phyloP scores from a whole-genome alignment of 2,888 invertebrate genomes.

The Ichneumon xanthorius region DNA sequence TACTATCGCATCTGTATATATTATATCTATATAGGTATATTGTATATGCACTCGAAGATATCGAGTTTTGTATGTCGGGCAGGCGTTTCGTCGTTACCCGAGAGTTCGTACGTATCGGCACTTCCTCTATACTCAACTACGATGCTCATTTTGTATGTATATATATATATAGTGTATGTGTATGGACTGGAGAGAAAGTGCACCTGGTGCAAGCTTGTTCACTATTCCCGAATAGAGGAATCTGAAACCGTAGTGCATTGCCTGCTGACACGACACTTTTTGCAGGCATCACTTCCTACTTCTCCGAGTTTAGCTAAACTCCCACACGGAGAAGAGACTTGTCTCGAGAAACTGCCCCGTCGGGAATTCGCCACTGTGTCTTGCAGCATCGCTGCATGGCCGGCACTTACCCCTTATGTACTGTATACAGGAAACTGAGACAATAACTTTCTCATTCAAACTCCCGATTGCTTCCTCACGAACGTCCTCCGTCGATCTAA shows the following conservation, averaged over 20 bases:
- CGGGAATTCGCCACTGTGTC: slow-evolving; percentile 38
- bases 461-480: slow-evolving; percentile 6
- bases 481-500: slow-evolving; percentile 13
- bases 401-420: not conserved
- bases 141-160: not conserved
- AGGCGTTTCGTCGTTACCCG: not conserved
- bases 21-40: too few relatives aligned
- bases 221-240: slow-evolving; percentile 37
- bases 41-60: not conserved
- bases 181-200: slow-evolving; percentile 33
- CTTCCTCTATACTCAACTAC: slow-evolving; percentile 20
- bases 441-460: slow-evolving; percentile 44
- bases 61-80: slow-evolving; percentile 17
- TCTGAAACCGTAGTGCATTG: slow-evolving; percentile 22
- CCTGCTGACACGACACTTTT: slow-evolving; percentile 63
- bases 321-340: slow-evolving; percentile 27
- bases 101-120: slow-evolving; percentile 43
- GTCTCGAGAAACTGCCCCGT: slow-evolving; percentile 49
- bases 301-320: slow-evolving; percentile 37
- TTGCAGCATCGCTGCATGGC: slow-evolving; percentile 24
- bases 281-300: slow-evolving; percentile 31
- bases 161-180: slow-evolving; percentile 13
- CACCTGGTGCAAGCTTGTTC: slow-evolving; percentile 53
- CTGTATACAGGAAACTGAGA: not conserved
- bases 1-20: not conserved